Base-by-base conservation (phyloP, 2,888 invertebrate species). In the Steinernema hermaphroditum region DNA sequence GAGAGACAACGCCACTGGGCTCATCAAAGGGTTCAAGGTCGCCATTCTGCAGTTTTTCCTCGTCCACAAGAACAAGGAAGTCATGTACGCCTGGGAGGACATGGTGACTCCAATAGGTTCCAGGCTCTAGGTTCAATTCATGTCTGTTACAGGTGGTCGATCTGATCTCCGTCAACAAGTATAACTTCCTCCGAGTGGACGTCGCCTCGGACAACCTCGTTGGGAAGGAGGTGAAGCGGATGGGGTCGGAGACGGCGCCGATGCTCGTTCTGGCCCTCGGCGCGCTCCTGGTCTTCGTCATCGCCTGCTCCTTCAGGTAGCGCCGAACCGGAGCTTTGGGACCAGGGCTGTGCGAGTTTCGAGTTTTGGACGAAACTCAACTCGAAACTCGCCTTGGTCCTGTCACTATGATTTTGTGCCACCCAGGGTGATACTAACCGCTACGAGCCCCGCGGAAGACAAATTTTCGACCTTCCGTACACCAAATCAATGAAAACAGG, bases 161-260 rank as follows among this genome's bases (percentile, higher is more conserved):
- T 14, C 68, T 81, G n/a, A 62, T 77, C 27, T 78, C 80, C 43
- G 75, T 77, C 12, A 72, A 75, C 46, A 78, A 77, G 32, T 81
- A 76, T 69, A 75, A 76, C 9, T 71, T 80, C 22, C 72, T 82
- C 14, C 9, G 46, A 12, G 78, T 69, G 1, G 79, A 78, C 37
- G 78, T 75, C 0, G 82, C 77, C 8, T 78, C 78, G 27, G 82
- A 82, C 72, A 79, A 76, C 54, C 68, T 79, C n/a, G 80, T 82
- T 4, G 78, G 78, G 8, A 75, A 80, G 71, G 76, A 74, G 50
- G 71, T 69, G 32, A 49, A 70, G 43, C 46, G 44, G 22, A 72
- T 82, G 72, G 82, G 82, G 0, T 76, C 76, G 0, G 70, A 76
- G 9, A 78, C 80, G 12, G 80, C 79, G 57, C 82, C 82, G 9